These are phyloP conservation scores for Erynnis tages DNA, from an alignment of 2,888 invertebrate species.

Conservation along the genomic window DNA sequence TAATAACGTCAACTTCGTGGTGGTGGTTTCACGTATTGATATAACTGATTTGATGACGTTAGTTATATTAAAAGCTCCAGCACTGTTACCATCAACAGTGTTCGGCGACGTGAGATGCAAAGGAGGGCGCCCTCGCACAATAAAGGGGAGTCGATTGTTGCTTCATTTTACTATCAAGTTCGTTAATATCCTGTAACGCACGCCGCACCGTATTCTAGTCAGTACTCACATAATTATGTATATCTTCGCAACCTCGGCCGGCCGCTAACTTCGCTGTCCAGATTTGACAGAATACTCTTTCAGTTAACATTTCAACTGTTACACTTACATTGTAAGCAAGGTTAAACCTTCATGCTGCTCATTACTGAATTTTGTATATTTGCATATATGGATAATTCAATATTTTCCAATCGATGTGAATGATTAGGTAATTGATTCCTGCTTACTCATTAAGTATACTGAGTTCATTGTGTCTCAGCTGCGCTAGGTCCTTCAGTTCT, in stretches of 20 bases:
- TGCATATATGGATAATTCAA: too few relatives aligned
- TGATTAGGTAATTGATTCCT: conserved; percentile 2
- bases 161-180: conserved; percentile 36
- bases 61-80: conserved; percentile 46
- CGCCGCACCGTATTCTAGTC: conserved; percentile 45
- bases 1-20: conserved; percentile 62
- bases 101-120: conserved; percentile 75
- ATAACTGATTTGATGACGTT: conserved; percentile 51
- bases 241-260: conserved; percentile 5
- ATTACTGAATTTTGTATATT: too few relatives aligned
- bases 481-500: background rate
- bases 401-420: too few relatives aligned
- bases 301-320: background rate
- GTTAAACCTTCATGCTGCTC: too few relatives aligned
- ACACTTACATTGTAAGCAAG: too few relatives aligned
- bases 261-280: background rate
- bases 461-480: background rate
- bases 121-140: conserved; percentile 75
- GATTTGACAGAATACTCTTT: background rate
- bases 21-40: conserved; percentile 56
- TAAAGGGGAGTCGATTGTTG: conserved; percentile 71
- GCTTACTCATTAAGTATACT: conserved; percentile 5
- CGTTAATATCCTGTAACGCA: conserved; percentile 43
- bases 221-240: conserved; percentile 36
- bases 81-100: conserved; percentile 57